Percentiles rank a stretch among this genome's conserved stretches.
These are phyloP conservation scores for Hydrophis major DNA, from an alignment of 2,797 vertebrate species.

Conservation along the genomic window DNA sequence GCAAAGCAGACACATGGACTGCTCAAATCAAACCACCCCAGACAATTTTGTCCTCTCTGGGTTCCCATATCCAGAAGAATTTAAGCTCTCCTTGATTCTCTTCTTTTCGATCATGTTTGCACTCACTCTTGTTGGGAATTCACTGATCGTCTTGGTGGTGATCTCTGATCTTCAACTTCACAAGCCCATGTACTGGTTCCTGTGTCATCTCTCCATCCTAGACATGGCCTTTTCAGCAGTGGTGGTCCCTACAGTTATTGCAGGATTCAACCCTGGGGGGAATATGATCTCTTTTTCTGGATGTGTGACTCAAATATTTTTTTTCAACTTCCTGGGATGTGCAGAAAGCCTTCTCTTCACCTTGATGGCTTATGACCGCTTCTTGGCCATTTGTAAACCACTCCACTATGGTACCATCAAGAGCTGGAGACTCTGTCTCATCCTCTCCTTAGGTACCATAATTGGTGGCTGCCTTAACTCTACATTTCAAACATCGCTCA, in stretches of 20 bases:
- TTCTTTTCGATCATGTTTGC: conserved; percentile 40
- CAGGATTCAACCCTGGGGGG: conserved; percentile 46
- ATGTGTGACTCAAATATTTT: conserved; percentile 61
- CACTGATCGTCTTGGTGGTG: conserved; percentile 56
- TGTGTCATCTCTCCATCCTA: conserved; percentile 63
- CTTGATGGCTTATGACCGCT: conserved; percentile 63
- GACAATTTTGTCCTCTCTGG: conserved; percentile 44
- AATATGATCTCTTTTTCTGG: conserved; percentile 51
- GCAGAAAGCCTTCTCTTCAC: conserved; percentile 63
- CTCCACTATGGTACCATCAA: conserved; percentile 57
- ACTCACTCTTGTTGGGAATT: conserved; percentile 57
- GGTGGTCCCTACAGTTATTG: conserved; percentile 60
- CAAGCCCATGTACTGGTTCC: conserved; percentile 62
- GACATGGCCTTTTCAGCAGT: conserved; percentile 63
- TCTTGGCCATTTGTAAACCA: conserved; percentile 62
- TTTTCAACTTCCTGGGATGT: conserved; percentile 65
- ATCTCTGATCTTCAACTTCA: conserved; percentile 50
- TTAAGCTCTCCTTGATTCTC: neutral
- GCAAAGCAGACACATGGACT: conserved; percentile 26
- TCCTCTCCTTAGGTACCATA: conserved; percentile 56
- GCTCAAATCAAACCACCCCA: conserved; percentile 41
- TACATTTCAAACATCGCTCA: conserved; percentile 55
- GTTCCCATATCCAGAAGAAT: conserved; percentile 32
- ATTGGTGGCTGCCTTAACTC: conserved; percentile 58
- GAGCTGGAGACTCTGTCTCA: conserved; percentile 45